Base-by-base conservation (phyloP, 2,888 invertebrate genomes). In the Scrobipalpa costella region DNA sequence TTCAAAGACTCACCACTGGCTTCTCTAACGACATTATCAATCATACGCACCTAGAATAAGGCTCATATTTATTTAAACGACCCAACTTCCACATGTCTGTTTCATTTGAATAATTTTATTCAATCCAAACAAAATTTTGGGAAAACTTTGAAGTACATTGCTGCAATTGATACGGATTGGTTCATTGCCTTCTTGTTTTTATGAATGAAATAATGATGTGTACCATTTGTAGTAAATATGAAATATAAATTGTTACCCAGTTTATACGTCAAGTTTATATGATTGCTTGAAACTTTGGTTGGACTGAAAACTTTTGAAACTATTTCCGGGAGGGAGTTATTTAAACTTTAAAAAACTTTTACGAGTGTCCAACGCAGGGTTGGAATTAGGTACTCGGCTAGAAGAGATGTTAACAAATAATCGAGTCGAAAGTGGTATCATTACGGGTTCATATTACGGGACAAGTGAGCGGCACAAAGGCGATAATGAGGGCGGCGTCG, bases 391-490 rank as follows among this genome's bases (percentile, higher is more conserved):
- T 63, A 68, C 68, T 70, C 62, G 67, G 69, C 67, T 69, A 68
- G 66, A 71, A 69, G 69, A 71, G 69, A 71, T 66, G 67, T 69
- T 79, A 76, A 76, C 76, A 76, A 81, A 82, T 83, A 81, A 82
- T 84, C 76, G 78, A 79, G 81, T 80, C 75, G 76, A 83, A 85
- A 86, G 86, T 87, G 83, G 86, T 89, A 86, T 87, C 82, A 86
- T 87, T 86, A 86, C 80, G 76, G 83, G 80, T 82, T 86, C 84
- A 85, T 86, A 83, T 87, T 88, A 85, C 84, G 83, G 85, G 88
- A 89, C 86, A 89, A 89, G 88, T 84, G 85, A 86, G 86, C 86
- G 86, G 85, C 83, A 88, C 88, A 89, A 89, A 90, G 88, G 90
- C 88, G 88, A 85, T 90, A 90, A 90, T 90, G 91, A 90, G 88